phyloP scores from a whole-genome alignment of 2,113 vertebrate genomes.

The Reinhardtius hippoglossoides region DNA sequence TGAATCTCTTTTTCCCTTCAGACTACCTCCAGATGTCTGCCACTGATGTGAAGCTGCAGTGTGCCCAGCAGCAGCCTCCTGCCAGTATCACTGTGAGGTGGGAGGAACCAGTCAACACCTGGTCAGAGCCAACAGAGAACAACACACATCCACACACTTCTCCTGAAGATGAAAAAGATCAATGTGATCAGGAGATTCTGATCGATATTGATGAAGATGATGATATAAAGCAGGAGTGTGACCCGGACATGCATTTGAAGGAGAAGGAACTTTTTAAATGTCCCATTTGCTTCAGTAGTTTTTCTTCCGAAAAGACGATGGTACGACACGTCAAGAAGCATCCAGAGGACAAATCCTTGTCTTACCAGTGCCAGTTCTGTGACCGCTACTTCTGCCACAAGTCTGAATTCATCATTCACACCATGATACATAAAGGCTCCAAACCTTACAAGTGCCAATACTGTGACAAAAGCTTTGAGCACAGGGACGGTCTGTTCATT shows the following conservation, averaged over 20 bases:
- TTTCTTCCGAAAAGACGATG: constrained; percentile 25
- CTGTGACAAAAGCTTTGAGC: constrained; percentile 6
- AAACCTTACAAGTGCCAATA: constrained; percentile 7
- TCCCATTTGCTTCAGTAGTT: constrained; percentile 7
- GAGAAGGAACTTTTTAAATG: constrained; percentile 5
- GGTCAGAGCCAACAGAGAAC: not conserved
- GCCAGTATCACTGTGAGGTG: constrained; percentile 9
- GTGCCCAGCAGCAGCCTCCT: not conserved
- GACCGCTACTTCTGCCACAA: constrained; percentile 10
- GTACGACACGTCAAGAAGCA: constrained; percentile 20
- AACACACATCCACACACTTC: not conserved
- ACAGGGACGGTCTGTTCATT: constrained; percentile 7
- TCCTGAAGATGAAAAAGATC: not conserved
- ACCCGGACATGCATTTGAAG: not conserved
- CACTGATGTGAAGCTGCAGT: not conserved
- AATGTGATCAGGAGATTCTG: not conserved
- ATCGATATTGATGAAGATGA: not conserved
- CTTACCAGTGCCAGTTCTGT: constrained; percentile 35
- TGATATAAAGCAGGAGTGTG: constrained; percentile 9
- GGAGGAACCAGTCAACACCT: constrained; percentile 3
- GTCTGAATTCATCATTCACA: constrained; percentile 35
- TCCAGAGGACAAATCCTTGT: not conserved
- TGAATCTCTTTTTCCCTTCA: constrained; percentile 1
- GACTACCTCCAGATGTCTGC: constrained; percentile 6
- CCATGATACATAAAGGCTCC: constrained; percentile 14